Conservation (phyloP, 2,797 vertebrate species). For the Tenualosa ilisha region DNA sequence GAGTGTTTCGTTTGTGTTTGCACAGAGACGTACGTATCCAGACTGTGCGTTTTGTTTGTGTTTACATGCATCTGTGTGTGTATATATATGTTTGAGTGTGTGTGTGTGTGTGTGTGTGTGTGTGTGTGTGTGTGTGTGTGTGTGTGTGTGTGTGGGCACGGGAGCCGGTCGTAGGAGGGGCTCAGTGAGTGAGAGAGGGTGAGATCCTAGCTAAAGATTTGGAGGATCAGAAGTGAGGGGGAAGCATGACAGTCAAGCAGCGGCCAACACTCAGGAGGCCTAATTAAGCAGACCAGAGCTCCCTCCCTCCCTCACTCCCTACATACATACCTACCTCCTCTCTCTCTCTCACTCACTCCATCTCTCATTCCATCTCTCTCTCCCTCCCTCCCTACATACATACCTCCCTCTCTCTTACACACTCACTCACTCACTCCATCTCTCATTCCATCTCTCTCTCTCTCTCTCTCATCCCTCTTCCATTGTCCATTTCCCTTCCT, state of each 20-base stretch:
- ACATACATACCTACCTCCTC: no score
- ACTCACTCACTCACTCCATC: neutral
- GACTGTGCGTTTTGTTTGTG: neutral
- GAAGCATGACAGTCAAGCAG: conserved; percentile 33
- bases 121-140: neutral
- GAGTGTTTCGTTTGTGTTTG: neutral
- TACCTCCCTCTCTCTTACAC: neutral
- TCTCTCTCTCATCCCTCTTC: neutral
- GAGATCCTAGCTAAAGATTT: conserved; percentile 44
- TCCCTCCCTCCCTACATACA: neutral
- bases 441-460: neutral
- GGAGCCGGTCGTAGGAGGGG: neutral
- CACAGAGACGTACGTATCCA: neutral
- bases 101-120: conserved; percentile 15
- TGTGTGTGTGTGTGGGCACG: conserved; percentile 10
- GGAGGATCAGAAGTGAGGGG: conserved; percentile 41
- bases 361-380: neutral
- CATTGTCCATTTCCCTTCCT: neutral
- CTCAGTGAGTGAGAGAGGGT: conserved; percentile 20
- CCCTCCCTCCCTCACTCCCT: neutral
- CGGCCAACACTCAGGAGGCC: conserved; percentile 45
- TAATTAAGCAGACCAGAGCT: conserved; percentile 38
- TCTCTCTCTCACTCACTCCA: no score
- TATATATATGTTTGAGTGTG: neutral
- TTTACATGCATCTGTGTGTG: neutral